Conservation (phyloP, 2,797 vertebrate genomes). For the Clarias laeviceps region DNA sequence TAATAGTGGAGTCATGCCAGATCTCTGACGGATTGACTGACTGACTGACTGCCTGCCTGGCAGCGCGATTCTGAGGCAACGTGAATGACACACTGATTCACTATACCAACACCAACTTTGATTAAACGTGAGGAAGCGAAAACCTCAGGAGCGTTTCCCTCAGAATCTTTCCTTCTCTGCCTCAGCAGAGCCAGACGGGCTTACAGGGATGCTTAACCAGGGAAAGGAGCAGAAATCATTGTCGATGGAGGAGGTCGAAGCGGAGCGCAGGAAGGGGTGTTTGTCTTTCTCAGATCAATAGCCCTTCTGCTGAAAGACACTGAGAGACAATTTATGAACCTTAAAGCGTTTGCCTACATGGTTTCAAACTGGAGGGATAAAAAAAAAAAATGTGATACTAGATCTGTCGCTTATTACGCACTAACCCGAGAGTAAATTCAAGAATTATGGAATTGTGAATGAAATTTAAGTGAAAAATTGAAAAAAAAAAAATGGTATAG, state of each 20-base stretch:
- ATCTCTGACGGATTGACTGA: conserved; percentile 45
- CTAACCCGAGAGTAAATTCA: not conserved
- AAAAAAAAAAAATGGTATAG: not conserved
- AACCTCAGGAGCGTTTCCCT: conserved; percentile 32
- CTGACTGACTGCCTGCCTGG: conserved; percentile 52
- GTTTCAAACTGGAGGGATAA: not conserved
- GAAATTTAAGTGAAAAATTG: not conserved
- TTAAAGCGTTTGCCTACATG: conserved; percentile 46
- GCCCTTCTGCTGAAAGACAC: conserved; percentile 57
- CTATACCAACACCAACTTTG: conserved; percentile 60
- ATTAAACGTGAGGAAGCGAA: conserved; percentile 60
- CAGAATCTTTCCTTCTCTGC: conserved; percentile 12
- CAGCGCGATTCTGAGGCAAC: conserved; percentile 39
- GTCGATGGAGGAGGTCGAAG: conserved; percentile 45
- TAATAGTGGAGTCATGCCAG: conserved; percentile 54
- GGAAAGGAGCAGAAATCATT: conserved; percentile 13
- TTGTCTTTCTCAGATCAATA: conserved; percentile 77
- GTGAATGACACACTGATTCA: conserved; percentile 65
- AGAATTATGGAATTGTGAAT: not conserved
- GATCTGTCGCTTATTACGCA: not conserved
- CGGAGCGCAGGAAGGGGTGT: conserved; percentile 58
- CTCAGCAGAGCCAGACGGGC: conserved; percentile 16
- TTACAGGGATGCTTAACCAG: conserved; percentile 25
- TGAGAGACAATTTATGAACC: conserved; percentile 71
- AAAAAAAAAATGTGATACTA: conserved; percentile 4